phyloP scores from a whole-genome alignment of 2,797 vertebrate genomes.

The Bovichtus variegatus region DNA sequence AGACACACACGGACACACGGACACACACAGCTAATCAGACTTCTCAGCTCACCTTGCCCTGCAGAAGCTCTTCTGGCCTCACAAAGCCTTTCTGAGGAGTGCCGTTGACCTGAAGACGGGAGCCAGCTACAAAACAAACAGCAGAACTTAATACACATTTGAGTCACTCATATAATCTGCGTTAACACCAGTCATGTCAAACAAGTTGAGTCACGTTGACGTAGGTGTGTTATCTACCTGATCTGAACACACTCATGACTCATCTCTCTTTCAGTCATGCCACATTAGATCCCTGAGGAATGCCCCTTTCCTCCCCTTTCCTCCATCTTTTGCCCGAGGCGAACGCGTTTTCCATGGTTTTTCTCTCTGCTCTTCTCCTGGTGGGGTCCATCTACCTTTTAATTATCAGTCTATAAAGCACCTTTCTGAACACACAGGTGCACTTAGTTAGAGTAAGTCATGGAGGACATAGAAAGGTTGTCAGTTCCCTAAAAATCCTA shows the following conservation, averaged over 20 bases:
- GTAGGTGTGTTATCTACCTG: constrained; percentile 38
- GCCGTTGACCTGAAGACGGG: constrained; percentile 59
- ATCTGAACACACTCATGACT: constrained; percentile 35
- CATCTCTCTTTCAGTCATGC: constrained; percentile 11
- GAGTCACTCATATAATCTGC: not conserved
- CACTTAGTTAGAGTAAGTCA: no score
- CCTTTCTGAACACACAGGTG: not conserved
- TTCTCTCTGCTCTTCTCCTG: constrained; percentile 70
- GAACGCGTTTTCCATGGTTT: constrained; percentile 12
- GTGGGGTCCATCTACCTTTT: constrained; percentile 60
- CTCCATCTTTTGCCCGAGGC: constrained; percentile 7
- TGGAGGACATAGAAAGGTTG: no score
- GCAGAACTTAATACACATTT: not conserved
- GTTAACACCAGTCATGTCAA: not conserved
- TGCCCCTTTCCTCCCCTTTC: constrained; percentile 9
- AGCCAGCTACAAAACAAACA: constrained; percentile 72
- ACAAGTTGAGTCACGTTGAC: not conserved
- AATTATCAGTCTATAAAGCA: not conserved
- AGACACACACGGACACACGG: not conserved
- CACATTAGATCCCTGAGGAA: constrained; percentile 55
- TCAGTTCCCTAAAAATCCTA: no score
- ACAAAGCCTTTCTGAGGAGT: constrained; percentile 73
- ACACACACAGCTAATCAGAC: no score
- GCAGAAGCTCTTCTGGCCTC: constrained; percentile 79
- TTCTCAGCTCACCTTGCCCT: constrained; percentile 76